A percentile compares a stretch with the other conserved stretches of the same genome.
Evolutionary conservation across 2,113 vertebrate species (phyloP).

Genomic region (Gymnocephalus cernua): DNA sequence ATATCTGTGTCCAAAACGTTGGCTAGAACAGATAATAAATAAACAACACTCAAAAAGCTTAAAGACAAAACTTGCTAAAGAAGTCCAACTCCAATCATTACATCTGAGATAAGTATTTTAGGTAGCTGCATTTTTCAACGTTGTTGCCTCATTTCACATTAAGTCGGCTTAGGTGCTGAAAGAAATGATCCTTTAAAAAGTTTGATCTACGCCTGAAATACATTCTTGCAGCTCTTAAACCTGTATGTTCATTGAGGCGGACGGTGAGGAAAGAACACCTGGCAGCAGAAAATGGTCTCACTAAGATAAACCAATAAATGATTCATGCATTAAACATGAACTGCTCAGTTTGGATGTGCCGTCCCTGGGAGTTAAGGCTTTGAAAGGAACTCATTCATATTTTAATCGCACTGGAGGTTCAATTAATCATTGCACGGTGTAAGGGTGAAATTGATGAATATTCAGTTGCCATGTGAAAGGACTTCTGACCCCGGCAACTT

Average conservation of each 20-base stretch:
- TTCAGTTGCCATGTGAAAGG: conserved; percentile 70
- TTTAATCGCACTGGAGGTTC: conserved; percentile 79
- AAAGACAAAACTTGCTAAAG: no score
- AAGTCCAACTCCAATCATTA: no score
- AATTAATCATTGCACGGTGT: conserved; percentile 80
- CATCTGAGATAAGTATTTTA: no score
- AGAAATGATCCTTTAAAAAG: conserved; percentile 3
- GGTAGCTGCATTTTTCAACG: no score
- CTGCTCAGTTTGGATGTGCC: conserved; percentile 50
- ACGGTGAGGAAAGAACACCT: conserved; percentile 38
- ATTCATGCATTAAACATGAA: conserved; percentile 78
- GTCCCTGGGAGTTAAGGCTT: conserved; percentile 71
- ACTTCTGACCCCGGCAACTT: conserved; percentile 70
- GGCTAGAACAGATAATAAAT: no score
- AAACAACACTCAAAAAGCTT: no score
- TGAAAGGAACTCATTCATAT: conserved; percentile 79
- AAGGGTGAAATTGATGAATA: conserved; percentile 81
- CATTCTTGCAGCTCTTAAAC: conserved; percentile 7
- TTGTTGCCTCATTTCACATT: no score
- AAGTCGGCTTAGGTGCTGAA: no score
- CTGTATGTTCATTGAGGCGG: background rate
- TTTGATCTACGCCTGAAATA: background rate
- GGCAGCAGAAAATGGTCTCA: conserved; percentile 41
- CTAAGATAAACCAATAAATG: conserved; percentile 73
- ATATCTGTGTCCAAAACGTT: no score